Evolutionary conservation across 2,113 vertebrate species (phyloP), one percentile per base, ranked within the genome.

Genomic region (Malurus elegans): DNA sequence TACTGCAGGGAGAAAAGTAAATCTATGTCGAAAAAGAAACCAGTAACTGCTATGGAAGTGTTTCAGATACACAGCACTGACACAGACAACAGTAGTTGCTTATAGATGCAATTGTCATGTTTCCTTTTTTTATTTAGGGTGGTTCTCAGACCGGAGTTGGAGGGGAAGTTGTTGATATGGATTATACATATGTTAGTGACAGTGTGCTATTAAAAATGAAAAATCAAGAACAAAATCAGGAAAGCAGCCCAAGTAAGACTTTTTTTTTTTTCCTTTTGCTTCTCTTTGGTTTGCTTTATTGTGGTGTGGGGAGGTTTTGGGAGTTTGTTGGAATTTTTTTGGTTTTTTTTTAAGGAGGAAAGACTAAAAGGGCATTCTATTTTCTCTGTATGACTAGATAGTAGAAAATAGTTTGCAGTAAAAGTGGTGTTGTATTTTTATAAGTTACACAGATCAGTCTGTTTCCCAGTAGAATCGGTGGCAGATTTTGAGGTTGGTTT

Each of bases 161-260:
- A 61, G 95, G 65, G 23, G 99, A 99, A 45, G 97, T 96, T 16
- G 88, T 96, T 61, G 99, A 99, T 85, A 98, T 97, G 42, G 99
- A 99, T 97, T 98, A 98, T 93, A 99, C 99, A 0, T 99, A 98
- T 92, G 98, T 99, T 90, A 99, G 98, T 96, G 99, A 99, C 95
- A 99, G 98, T 61, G 32, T 99, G 44, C 98, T 99, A 31, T 78
- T 98, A 51, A 98, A 98, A 96, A 69, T 90, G 88, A 98, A 96
- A 84, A 97, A 91, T 83, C 95, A 96, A 66, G 97, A 98, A 17
- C 88, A 96, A n/a, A 94, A 66, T n/a, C 74, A 88, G 82, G 82
- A 84, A 76, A 93, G 91, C 86, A 66, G 72, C 76, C 70, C 96
- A 97, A 81, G 98, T 98, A 98, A 98, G 97, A 78, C 3, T 25